Base-by-base conservation (phyloP, 2,797 vertebrate species). In the Setipinna tenuifilis region DNA sequence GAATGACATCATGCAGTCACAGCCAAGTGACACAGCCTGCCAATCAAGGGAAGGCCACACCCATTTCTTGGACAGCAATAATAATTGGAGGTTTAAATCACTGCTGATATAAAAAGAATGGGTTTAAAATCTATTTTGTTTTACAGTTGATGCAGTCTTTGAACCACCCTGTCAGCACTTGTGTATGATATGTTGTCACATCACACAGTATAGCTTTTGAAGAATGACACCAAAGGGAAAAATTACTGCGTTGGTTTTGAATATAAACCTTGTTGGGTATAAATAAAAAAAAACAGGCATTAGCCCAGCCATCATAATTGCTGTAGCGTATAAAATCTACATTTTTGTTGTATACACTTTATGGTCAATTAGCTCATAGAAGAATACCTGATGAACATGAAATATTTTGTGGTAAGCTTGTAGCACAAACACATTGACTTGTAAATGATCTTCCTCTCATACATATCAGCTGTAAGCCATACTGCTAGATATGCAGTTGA, bases 371-470 rank as follows among this genome's bases (percentile, higher is more conserved):
- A 78, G 35, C 35, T 44, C 31, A 44, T 21, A 44, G 71, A 78
- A 78, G 19, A 61, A 61, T 61, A 17, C 19, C 17, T 75, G 19
- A 78, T 78, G 17, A 21, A 19, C 19, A 71, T 71, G 5, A 71
- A 35, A 71, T 14, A 71, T 31, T 12, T 25, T 65, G n/a, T 65
- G 61, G 61, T 10, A 10, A 65, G 61, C 14, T 12, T 14, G 14
- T 31, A 28, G 65, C 65, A 71, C 31, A 78, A 78, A 44, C 44
- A 44, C 71, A 78, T 78, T 44, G 71, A 41, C 71, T 78, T 41
- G 71, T 31, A 78, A 71, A 71, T 71, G 17, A 19, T 78, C 19
- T 19, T 11, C 35, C 31, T 78, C 71, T 31, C 35, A 78, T 31
- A 78, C 71, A 71, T 16, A 2, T 44, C 14, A 44, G 16, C 35